Evolutionary conservation across 1,140 invertebrate species (phyloP), one percentile per base, ranked within the genome.

Genomic region (Parasteatoda tepidariorum): DNA sequence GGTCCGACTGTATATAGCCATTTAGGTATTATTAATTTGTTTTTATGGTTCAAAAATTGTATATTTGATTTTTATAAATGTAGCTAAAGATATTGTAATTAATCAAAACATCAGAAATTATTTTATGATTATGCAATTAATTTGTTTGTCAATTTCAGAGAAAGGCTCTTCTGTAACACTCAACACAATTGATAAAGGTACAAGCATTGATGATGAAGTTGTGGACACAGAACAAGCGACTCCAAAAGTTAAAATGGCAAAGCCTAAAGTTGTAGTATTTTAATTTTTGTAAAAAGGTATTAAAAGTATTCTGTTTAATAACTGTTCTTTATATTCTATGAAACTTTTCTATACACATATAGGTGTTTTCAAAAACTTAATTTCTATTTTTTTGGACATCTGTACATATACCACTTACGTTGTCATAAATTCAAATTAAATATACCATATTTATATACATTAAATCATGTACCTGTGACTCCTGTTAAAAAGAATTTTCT

Each of bases 241-340:
- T 18, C 3, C 18, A 11, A 59, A 30, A 5, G 31, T n/a, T 18
- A 73, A 73, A 59, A n/a, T 0, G 2, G 59, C 55, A n/a, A 73
- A 73, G 7, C 4, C 48, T 18, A 73, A 73, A 73, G 28, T 73
- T 59, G 70, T 73, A 73, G 59, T 57, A 73, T 73, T 73, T 73
- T 73, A 73, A 73, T 61, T 6, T 61, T 7, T 48, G 41, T 48
- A 9, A 9, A 48, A 48, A 48, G 18, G 7, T 7, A 7, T 9
- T 48, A 48, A 18, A 9, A 48, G 18, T 9, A 48, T 48, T 48
- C 7, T 48, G 7, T 7, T 48, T 48, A 9, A 48, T 48, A 48
- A 9, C 41, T 18, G 18, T 18, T 48, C 18, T 7, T 48, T 9
- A 48, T 48, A 9, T 7, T 48, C 41, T 48, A 48, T 48, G 7